Evolutionary conservation across 2,797 vertebrate species (phyloP), one percentile per base, ranked within the genome.

Genomic region (Discoglossus pictus): DNA sequence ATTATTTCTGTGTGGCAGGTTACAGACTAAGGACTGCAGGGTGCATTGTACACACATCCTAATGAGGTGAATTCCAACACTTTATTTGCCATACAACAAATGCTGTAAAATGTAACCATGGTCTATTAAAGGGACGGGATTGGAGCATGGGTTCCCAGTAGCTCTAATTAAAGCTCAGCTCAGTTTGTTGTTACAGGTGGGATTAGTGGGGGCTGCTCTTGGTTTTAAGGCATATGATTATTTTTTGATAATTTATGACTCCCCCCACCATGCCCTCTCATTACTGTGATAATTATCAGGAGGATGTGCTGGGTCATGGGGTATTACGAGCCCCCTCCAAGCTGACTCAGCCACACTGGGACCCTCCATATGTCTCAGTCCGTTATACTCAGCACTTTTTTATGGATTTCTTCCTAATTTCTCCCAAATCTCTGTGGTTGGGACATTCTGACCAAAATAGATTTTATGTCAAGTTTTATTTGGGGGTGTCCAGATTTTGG

Each of bases 181-280:
- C 2, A 36, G 67, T 8, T 46, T 70, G 68, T 63, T 70, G 48
- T 56, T 11, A 56, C 68, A 70, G 68, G 68, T 70, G 68, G 51
- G 10, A 50, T 4, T 5, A 56, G 59, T 63, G 34, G 27, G 27
- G 52, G 59, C 58, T 40, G 59, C 17, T 48, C 44, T 58, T 46
- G 66, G 58, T 52, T 55, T 11, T 2, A 39, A 39, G 6, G 11
- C 18, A 42, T 40, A 43, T 27, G 38, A 47, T 52, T 47, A 61
- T 55, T 69, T 69, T 61, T 27, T 52, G 47, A 52, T 20, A 60
- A 61, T 47, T 43, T 59, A 44, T 35, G 42, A 63, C 43, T 63
- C 60, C 59, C 43, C 56, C 60, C 59, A 35, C 56, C 51, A 23
- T 40, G 38, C 68, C 60, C 61, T 70, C 59, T 70, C 68, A 70